phyloP scores from a whole-genome alignment of 2,888 invertebrate genomes.

The Conistra vaccinii region DNA sequence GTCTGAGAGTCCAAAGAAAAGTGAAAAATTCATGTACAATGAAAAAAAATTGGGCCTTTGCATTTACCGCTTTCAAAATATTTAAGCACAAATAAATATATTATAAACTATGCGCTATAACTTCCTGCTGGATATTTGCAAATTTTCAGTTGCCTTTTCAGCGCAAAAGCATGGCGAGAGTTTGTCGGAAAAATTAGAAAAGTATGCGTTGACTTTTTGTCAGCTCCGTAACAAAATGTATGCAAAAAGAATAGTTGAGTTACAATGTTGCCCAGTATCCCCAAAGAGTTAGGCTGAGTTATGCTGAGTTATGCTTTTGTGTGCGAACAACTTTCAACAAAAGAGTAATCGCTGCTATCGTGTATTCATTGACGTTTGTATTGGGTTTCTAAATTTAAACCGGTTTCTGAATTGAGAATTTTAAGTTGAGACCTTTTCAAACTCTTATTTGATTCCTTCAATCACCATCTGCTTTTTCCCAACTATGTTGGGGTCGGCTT shows the following conservation, averaged over 20 bases:
- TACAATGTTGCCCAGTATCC: conserved; percentile 4
- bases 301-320: conserved; percentile 36
- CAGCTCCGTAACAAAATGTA: conserved; percentile 9
- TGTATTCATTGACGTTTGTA: neutral
- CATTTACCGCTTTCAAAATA: conserved; percentile 17
- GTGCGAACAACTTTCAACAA: conserved; percentile 10
- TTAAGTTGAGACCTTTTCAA: neutral
- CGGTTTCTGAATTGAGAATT: too few relatives aligned
- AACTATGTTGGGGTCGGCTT: neutral
- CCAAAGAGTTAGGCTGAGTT: conserved; percentile 13
- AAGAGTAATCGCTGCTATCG: conserved; percentile 8
- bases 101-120: conserved; percentile 33
- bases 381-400: neutral
- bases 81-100: conserved; percentile 33
- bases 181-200: conserved; percentile 42
- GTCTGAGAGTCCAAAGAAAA: too few relatives aligned
- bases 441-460: too few relatives aligned
- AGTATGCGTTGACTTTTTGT: conserved; percentile 42
- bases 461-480: neutral
- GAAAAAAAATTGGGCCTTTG: conserved; percentile 5
- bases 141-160: conserved; percentile 42
- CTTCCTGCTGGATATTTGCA: conserved; percentile 34
- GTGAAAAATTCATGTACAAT: neutral
- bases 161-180: conserved; percentile 36
- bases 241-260: conserved; percentile 41